Conservation (phyloP, 2,888 invertebrate genomes). For the Scaptomyza cyrtandrae region DNA sequence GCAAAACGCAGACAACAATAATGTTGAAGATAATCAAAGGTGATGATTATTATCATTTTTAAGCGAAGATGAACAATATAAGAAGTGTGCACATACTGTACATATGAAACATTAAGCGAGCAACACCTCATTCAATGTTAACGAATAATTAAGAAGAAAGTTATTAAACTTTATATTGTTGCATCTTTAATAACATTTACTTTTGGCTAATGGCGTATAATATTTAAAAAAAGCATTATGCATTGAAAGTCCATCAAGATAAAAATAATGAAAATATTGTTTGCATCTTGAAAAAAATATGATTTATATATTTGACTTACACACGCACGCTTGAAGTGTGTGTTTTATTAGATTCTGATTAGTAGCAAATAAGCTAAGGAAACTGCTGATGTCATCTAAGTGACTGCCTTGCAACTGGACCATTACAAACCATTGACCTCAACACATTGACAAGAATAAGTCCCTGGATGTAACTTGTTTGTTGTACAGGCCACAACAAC, state of each 20-base stretch:
- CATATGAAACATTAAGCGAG: not conserved
- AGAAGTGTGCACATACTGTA: not conserved
- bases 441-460: not conserved
- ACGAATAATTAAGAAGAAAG: too few species aligned
- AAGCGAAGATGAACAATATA: not conserved
- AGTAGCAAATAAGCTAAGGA: conserved; percentile 45
- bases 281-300: not conserved
- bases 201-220: too few species aligned
- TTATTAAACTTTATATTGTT: too few species aligned
- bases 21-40: conserved; percentile 1
- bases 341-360: conserved; percentile 44
- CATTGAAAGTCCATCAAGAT: not conserved
- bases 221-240: too few species aligned
- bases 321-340: conserved; percentile 5
- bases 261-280: not conserved
- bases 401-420: conserved; percentile 47
- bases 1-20: conserved; percentile 26
- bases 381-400: conserved; percentile 68
- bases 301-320: not conserved
- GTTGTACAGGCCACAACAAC: not conserved
- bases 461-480: not conserved
- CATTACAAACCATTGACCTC: conserved; percentile 47
- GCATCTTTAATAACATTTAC: too few species aligned
- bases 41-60: not conserved
- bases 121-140: too few species aligned